A percentile compares a stretch with the other conserved stretches of the same genome.
phyloP scores from a whole-genome alignment of 2,888 invertebrate species.

The Chaetogeoica ovagalla region DNA sequence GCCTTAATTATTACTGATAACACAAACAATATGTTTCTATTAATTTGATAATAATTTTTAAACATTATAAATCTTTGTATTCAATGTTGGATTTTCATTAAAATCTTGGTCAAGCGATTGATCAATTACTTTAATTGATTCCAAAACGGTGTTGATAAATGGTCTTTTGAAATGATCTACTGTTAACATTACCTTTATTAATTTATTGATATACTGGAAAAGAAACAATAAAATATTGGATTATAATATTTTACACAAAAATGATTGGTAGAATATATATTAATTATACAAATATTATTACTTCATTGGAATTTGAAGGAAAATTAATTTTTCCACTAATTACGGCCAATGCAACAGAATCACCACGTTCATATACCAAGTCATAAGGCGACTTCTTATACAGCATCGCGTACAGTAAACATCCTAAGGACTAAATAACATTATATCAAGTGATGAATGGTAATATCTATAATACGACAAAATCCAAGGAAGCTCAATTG shows the following conservation, averaged over 20 bases:
- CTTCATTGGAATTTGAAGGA: constrained; percentile 61
- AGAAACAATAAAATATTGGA: constrained; percentile 57
- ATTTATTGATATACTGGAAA: constrained; percentile 70
- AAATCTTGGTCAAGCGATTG: constrained; percentile 27
- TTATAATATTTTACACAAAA: not conserved
- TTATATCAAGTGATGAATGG: not conserved
- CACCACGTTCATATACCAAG: constrained; percentile 79
- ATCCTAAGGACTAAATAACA: constrained; percentile 74
- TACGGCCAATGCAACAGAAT: constrained; percentile 83
- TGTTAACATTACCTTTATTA: constrained; percentile 72
- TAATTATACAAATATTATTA: constrained; percentile 2
- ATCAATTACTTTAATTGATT: constrained; percentile 63
- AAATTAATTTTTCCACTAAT: constrained; percentile 74
- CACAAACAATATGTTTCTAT: no score
- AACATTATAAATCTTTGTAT: constrained; percentile 3
- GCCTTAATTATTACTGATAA: no score
- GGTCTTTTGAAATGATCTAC: constrained; percentile 78
- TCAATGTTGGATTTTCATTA: not conserved
- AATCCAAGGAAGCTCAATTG: no score
- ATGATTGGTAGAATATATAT: not conserved
- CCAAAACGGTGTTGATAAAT: constrained; percentile 73
- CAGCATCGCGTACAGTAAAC: constrained; percentile 81
- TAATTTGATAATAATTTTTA: constrained; percentile 9
- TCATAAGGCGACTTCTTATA: constrained; percentile 86
- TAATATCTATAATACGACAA: not conserved